phyloP scores from a whole-genome alignment of 2,888 invertebrate species.

The Eupeodes luniger region DNA sequence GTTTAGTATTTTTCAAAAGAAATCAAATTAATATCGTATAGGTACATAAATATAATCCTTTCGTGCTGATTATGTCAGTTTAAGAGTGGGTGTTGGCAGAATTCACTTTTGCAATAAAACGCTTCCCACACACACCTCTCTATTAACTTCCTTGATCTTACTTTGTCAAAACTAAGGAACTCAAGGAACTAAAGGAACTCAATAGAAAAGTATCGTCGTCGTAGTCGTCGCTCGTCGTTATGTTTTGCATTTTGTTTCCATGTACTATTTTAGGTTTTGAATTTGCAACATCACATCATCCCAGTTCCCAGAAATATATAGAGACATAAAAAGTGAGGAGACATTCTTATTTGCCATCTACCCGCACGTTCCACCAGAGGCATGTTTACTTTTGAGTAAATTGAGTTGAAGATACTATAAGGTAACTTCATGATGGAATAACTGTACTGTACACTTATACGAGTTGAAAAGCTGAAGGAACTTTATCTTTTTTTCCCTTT shows the following conservation, averaged over 20 bases:
- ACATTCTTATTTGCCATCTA: background rate
- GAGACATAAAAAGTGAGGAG: background rate
- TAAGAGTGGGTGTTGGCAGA: background rate
- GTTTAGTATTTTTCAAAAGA: no score
- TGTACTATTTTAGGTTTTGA: constrained; percentile 1
- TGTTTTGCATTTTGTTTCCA: constrained; percentile 43
- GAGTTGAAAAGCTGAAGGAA: background rate
- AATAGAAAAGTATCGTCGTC: background rate
- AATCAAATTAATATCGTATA: background rate
- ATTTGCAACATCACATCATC: constrained; percentile 22
- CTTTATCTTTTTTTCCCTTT: background rate
- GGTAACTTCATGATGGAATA: background rate
- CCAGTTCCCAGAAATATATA: background rate
- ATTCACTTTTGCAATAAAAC: constrained; percentile 25
- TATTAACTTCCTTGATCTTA: background rate
- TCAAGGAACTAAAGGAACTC: background rate
- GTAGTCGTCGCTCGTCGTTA: constrained; percentile 12
- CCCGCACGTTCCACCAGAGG: background rate
- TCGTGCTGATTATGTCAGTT: background rate
- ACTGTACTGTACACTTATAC: background rate
- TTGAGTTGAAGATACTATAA: constrained; percentile 18
- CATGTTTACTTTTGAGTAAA: constrained; percentile 33
- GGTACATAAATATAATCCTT: background rate
- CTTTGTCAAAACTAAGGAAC: background rate
- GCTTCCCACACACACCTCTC: constrained; percentile 11